These are phyloP conservation scores for Alcedo quadribrachys DNA, from an alignment of 2,797 vertebrate species.

Conservation along the genomic window DNA sequence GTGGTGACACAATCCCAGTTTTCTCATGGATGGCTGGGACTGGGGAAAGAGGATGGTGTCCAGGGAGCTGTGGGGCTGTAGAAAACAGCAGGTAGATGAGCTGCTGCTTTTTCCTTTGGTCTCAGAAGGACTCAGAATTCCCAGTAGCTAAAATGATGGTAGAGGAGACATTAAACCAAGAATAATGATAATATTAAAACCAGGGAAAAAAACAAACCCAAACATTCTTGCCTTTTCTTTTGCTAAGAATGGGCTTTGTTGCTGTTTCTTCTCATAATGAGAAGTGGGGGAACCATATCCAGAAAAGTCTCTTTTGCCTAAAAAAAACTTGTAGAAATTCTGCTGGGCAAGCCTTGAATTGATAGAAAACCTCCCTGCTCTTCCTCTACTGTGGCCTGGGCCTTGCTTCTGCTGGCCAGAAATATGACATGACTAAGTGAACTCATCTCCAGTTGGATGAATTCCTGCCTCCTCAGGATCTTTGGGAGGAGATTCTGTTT, in stretches of 20 bases:
- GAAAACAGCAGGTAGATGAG: not conserved
- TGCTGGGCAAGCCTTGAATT: not conserved
- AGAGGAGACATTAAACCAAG: not conserved
- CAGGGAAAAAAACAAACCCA: not conserved
- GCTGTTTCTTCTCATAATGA: not conserved
- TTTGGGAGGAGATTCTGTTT: not conserved
- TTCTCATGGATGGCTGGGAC: not conserved
- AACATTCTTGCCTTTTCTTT: not conserved
- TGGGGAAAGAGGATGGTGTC: not conserved
- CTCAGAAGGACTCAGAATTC: not conserved
- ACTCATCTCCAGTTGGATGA: slow-evolving; percentile 20
- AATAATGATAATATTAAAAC: not conserved
- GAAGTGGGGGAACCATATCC: not conserved
- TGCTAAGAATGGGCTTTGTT: not conserved
- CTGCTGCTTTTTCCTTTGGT: not conserved
- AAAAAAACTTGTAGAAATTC: not conserved
- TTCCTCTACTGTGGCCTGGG: not conserved
- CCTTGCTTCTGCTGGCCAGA: not conserved
- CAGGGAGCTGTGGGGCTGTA: not conserved
- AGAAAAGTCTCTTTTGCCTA: not conserved
- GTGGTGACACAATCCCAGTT: not conserved
- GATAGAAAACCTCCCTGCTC: not conserved
- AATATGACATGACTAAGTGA: slow-evolving; percentile 40
- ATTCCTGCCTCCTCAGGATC: slow-evolving; percentile 20
- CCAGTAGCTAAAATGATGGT: not conserved